phyloP scores from a whole-genome alignment of 2,113 vertebrate genomes.

The Trachemys scripta region DNA sequence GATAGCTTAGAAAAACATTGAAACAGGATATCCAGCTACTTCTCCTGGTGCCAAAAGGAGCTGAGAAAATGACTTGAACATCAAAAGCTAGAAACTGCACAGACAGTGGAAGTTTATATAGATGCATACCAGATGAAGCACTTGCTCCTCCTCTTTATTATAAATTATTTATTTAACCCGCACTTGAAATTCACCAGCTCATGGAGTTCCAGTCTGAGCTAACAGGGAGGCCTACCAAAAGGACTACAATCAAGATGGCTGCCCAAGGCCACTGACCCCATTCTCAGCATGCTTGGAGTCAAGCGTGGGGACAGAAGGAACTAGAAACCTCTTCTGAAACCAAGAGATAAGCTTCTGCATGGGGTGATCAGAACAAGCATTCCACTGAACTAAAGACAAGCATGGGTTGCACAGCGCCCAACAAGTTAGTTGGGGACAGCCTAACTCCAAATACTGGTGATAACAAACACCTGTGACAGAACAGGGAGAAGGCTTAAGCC shows the following conservation, averaged over 20 bases:
- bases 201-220: neutral
- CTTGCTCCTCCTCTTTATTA: neutral
- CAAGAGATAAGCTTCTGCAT: neutral
- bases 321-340: neutral
- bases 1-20: neutral
- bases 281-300: neutral
- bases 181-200: neutral
- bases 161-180: neutral
- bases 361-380: neutral
- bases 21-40: neutral
- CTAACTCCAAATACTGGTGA: neutral
- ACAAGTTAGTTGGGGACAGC: neutral
- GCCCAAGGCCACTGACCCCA: neutral
- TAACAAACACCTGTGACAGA: neutral
- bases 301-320: neutral
- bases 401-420: neutral
- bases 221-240: neutral
- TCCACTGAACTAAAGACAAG: neutral
- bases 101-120: neutral
- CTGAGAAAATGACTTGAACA: neutral
- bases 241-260: neutral
- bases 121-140: neutral
- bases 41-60: neutral
- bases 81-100: neutral
- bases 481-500: neutral